Conservation (phyloP, 2,113 vertebrate genomes). For the Labeo catla region DNA sequence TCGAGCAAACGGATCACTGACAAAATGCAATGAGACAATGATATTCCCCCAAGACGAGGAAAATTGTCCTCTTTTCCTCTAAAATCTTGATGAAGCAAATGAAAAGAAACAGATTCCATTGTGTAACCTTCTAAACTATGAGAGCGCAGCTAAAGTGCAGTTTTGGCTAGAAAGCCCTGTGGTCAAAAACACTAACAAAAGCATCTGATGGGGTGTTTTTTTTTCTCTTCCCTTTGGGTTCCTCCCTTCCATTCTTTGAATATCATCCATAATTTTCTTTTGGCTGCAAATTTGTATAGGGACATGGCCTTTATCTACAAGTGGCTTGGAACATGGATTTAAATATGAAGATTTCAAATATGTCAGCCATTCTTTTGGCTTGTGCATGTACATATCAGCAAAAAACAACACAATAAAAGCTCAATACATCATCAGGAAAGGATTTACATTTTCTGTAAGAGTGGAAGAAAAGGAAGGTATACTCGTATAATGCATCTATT, state of each 20-base stretch:
- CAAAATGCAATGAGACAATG: slow-evolving; percentile 57
- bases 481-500: not conserved
- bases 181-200: slow-evolving; percentile 58
- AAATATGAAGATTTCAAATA: not conserved
- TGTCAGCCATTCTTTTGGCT: not conserved
- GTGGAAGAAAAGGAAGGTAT: not conserved
- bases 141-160: slow-evolving; percentile 71
- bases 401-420: not conserved
- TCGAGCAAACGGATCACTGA: slow-evolving; percentile 44
- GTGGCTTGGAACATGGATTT: not conserved
- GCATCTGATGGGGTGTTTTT: slow-evolving; percentile 62
- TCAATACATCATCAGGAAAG: not conserved
- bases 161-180: slow-evolving; percentile 71
- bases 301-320: not conserved
- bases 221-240: slow-evolving; percentile 24
- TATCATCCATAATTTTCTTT: slow-evolving; percentile 14
- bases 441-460: not conserved
- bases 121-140: slow-evolving; percentile 66
- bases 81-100: slow-evolving; percentile 59
- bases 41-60: slow-evolving; percentile 34
- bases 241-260: slow-evolving; percentile 35
- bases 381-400: not conserved
- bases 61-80: slow-evolving; percentile 41
- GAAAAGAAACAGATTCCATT: slow-evolving; percentile 74
- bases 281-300: not conserved